These are phyloP conservation scores for Hycleus cichorii DNA, from an alignment of 1,140 invertebrate species.

Conservation along the genomic window DNA sequence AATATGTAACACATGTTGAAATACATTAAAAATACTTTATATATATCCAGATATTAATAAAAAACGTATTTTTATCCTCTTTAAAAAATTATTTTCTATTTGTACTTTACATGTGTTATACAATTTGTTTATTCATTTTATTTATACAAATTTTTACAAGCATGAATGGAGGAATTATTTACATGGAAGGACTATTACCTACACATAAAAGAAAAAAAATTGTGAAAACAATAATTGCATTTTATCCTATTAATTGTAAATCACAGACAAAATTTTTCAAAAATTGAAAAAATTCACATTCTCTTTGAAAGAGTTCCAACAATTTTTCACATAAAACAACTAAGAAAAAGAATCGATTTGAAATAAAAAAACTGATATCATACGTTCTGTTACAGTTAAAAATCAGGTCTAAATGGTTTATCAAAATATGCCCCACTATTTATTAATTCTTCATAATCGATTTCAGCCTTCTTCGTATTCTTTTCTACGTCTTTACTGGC, in stretches of 20 bases:
- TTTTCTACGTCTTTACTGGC: too few species aligned
- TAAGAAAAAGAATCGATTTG: too few species aligned
- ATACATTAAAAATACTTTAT: too few species aligned
- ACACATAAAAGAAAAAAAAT: not conserved
- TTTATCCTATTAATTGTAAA: constrained; percentile 5
- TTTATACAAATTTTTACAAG: constrained; percentile 14
- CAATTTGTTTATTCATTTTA: not conserved
- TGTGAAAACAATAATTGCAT: not conserved
- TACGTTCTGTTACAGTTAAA: constrained; percentile 1
- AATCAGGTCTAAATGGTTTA: constrained; percentile 11
- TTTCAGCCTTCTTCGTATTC: not conserved
- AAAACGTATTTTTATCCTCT: too few species aligned
- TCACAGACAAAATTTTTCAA: constrained; percentile 13
- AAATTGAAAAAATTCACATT: constrained; percentile 8
- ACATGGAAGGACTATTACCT: constrained; percentile 1
- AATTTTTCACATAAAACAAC: not conserved
- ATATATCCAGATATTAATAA: too few species aligned
- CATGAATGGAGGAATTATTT: constrained; percentile 9
- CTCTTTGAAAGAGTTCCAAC: not conserved
- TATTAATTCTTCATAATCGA: constrained; percentile 5
- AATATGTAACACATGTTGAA: too few species aligned
- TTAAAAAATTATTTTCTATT: constrained; percentile 14
- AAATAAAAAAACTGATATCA: not conserved
- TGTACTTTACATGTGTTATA: constrained; percentile 16
- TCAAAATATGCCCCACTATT: constrained; percentile 8